Evolutionary conservation across 1,140 invertebrate species (phyloP).

Genomic region (Apis mellifera): DNA sequence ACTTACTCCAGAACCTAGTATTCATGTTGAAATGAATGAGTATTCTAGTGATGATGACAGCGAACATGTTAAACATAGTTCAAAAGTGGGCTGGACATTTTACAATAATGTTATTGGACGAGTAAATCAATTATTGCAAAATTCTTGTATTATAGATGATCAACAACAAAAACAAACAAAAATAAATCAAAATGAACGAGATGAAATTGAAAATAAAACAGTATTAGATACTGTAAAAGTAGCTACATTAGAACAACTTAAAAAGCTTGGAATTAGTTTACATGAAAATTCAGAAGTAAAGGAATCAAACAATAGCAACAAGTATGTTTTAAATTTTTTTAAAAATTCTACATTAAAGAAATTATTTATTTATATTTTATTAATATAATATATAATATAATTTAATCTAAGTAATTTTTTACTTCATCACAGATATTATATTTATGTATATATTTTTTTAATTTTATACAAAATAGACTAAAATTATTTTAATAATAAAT

Average conservation of each 20-base stretch:
- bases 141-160: slow-evolving; percentile 61
- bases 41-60: slow-evolving; percentile 82
- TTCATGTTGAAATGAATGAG: slow-evolving; percentile 84
- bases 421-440: not conserved
- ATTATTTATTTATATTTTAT: slow-evolving; percentile 17
- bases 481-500: no score
- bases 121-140: slow-evolving; percentile 82
- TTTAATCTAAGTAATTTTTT: not conserved
- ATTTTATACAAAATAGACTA: no score
- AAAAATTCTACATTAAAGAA: not conserved
- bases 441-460: not conserved
- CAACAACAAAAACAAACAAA: slow-evolving; percentile 42
- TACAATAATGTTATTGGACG: slow-evolving; percentile 85
- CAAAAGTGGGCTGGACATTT: slow-evolving; percentile 85
- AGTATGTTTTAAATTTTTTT: slow-evolving; percentile 46
- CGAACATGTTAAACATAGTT: slow-evolving; percentile 77
- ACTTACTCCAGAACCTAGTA: slow-evolving; percentile 83
- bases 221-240: slow-evolving; percentile 78
- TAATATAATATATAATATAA: not conserved
- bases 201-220: slow-evolving; percentile 65
- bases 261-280: slow-evolving; percentile 79
- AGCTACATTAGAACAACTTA: slow-evolving; percentile 80
- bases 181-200: slow-evolving; percentile 40
- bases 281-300: slow-evolving; percentile 67
- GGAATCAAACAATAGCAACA: slow-evolving; percentile 64